Evolutionary conservation across 2,888 invertebrate species (phyloP), one percentile per base, ranked within the genome.

Genomic region (Anthoptus insignis): DNA sequence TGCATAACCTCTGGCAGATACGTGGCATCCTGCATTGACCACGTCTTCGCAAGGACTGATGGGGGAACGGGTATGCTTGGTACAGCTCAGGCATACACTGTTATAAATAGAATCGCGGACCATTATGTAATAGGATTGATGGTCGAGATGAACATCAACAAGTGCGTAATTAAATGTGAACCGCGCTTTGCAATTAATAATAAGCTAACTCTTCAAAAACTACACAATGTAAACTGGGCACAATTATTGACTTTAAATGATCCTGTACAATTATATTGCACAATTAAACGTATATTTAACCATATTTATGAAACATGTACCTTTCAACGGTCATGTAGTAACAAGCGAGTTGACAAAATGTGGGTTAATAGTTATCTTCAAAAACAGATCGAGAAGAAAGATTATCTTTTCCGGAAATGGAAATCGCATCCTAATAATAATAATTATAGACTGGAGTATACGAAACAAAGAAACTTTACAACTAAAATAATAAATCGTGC

Each of bases 1-100:
- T 1, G 34, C 11, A 19, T 66, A 2, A 21, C 21, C 0, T 49
- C 34, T 0, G 63, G 39, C 1, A 22, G 61, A 16, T 54, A 32
- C 1, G 60, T 61, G 39, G 27, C 65, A 59, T 68, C 65, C 2
- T 68, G 67, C 54, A 59, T 68, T 16, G 67, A 68, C 11, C 61
- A 68, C 24, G 45, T 61, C 11, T 68, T 60, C 34, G 58, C 56
- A 27, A 58, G 67, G 14, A 50, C 14, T 59, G 27, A 27, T 7
- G 27, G 27, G 27, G 27, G 3, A 3, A 27, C 27, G 7, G 7
- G 7, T 7, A 27, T 7, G 27, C 27, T 27, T n/a, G n/a, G n/a
- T n/a, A n/a, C n/a, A n/a, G n/a, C n/a, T 7, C 27, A 27, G 27
- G 27, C 27, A 7, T 27, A 27, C 7, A 27, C 27, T 3, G 27